Evolutionary conservation across 2,113 vertebrate genomes (phyloP), one percentile per base, ranked within the genome.

Genomic region (Pipra filicauda): DNA sequence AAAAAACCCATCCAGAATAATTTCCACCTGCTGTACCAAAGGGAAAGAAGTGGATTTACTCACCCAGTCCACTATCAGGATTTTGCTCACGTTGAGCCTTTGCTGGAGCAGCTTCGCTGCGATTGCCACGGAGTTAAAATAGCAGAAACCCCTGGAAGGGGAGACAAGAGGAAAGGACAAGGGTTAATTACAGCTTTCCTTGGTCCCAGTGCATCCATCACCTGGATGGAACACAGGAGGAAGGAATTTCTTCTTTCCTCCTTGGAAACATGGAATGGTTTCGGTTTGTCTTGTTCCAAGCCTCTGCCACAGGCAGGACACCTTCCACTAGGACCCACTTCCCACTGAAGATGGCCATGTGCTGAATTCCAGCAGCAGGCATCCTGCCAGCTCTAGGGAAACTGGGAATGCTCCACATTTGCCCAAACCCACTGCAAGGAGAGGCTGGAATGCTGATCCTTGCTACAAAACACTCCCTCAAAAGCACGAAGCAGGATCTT

Each of bases 11-110:
- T 12, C 5, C 23, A 18, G 17, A 48, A 19, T 12, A 37, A 55
- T 30, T 49, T 58, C 46, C 48, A 55, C 31, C 54, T 41, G 41
- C 22, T 55, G 12, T 79, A 33, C 55, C 35, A 15, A 48, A 43
- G 35, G 35, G 24, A 33, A 43, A 37, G 30, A 58, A n/a, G 8
- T 0, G 0, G 14, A n/a, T 86, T 93, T 41, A 98, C 99, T 99
- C 96, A 99, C 99, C 99, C 99, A 99, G 98, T 99, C 99, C 94
- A 99, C 99, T 7, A 99, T 99, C 88, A 99, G 99, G 97, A 99
- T 98, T 98, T 99, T 99, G 97, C 98, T 99, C 97, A 99, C 98
- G 0, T 98, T 99, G 92, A 99, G 97, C 86, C 99, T 98, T 97
- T 99, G 99, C 96, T 99, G 99, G 76, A 99, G 98, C 72, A 99